Conservation (phyloP, 2,797 vertebrate species). For the Dicrostonyx torquatus region DNA sequence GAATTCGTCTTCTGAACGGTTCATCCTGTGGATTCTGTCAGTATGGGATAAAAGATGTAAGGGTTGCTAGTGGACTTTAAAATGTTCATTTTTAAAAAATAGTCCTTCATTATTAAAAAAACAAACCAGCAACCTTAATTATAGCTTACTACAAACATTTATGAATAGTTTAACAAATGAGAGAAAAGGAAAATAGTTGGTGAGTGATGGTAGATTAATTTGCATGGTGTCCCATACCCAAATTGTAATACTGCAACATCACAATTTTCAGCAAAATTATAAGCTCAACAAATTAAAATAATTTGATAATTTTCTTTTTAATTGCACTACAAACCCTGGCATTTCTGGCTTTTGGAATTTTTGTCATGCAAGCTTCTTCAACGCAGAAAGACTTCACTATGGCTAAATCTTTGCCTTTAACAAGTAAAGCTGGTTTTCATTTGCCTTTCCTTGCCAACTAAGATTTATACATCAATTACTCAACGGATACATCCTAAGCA, state of each 20-base stretch:
- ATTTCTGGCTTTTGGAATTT: slow-evolving; percentile 44
- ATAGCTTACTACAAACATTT: slow-evolving; percentile 70
- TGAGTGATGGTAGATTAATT: slow-evolving; percentile 53
- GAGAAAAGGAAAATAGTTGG: slow-evolving; percentile 60
- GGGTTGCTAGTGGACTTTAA: slow-evolving; percentile 38
- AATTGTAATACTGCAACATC: slow-evolving; percentile 53
- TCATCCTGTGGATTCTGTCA: not conserved
- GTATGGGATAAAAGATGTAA: slow-evolving; percentile 4
- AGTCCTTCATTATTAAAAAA: slow-evolving; percentile 21
- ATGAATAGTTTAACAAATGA: slow-evolving; percentile 67
- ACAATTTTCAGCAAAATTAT: slow-evolving; percentile 60
- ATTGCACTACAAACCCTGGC: not conserved
- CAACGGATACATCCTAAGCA: slow-evolving; percentile 53
- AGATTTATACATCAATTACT: slow-evolving; percentile 69
- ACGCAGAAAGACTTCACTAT: slow-evolving; percentile 55
- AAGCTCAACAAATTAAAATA: slow-evolving; percentile 44
- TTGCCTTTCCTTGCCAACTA: slow-evolving; percentile 53
- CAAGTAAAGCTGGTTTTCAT: slow-evolving; percentile 45
- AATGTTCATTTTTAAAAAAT: slow-evolving; percentile 56
- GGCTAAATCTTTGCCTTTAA: slow-evolving; percentile 57
- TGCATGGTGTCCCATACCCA: slow-evolving; percentile 48
- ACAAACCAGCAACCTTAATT: slow-evolving; percentile 52
- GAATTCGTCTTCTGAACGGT: not conserved
- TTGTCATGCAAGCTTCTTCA: slow-evolving; percentile 54
- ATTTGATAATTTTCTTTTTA: slow-evolving; percentile 69